phyloP scores from a whole-genome alignment of 2,797 vertebrate species.

The Mormyrus proboscirostris region DNA sequence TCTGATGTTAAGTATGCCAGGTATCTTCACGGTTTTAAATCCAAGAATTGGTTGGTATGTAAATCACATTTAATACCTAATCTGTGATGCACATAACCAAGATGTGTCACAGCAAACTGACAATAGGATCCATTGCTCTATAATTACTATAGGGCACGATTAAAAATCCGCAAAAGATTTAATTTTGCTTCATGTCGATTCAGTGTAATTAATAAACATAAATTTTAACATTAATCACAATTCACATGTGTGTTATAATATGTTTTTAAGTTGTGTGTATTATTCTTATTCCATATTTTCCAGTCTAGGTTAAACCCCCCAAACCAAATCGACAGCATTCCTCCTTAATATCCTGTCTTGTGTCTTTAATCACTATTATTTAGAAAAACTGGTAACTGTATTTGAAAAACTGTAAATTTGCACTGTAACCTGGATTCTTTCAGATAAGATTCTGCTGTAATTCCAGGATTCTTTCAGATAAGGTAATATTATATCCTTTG shows the following conservation, averaged over 20 bases:
- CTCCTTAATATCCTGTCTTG: background rate
- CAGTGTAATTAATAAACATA: background rate
- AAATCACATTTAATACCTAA: background rate
- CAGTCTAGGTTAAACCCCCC: background rate
- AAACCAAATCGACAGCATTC: background rate
- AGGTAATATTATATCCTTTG: background rate
- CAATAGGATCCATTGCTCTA: background rate
- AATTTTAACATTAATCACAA: background rate
- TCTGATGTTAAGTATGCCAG: background rate
- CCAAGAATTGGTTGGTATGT: background rate
- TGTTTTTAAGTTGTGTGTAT: background rate
- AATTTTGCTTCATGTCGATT: background rate
- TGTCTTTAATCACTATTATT: background rate
- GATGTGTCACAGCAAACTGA: background rate
- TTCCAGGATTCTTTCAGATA: background rate
- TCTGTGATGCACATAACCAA: background rate
- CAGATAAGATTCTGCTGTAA: too few relatives aligned
- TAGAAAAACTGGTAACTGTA: background rate
- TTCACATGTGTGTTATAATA: background rate
- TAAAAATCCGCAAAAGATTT: background rate
- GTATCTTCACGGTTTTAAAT: background rate
- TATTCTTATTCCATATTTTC: background rate
- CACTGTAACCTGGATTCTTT: background rate
- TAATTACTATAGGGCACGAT: background rate
- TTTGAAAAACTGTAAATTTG: background rate